phyloP scores from a whole-genome alignment of 2,113 vertebrate genomes.

The Climacteris rufus region DNA sequence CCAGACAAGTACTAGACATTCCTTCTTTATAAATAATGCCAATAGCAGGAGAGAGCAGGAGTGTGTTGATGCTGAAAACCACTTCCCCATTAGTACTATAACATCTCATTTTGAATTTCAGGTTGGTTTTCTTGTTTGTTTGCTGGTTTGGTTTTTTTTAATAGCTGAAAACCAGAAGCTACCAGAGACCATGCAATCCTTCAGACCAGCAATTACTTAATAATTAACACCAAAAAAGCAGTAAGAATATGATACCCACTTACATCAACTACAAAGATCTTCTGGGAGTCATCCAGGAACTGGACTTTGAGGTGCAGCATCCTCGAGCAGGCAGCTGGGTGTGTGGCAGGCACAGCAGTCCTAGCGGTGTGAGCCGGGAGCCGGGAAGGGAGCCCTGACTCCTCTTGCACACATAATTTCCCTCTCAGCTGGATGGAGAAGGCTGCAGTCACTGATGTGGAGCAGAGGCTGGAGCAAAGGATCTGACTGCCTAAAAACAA shows the following conservation, averaged over 20 bases:
- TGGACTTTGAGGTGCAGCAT: slow-evolving; percentile 83
- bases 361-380: slow-evolving; percentile 7
- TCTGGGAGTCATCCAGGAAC: slow-evolving; percentile 83
- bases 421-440: slow-evolving; percentile 57
- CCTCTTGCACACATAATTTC: slow-evolving; percentile 39
- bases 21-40: neutral
- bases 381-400: slow-evolving; percentile 7
- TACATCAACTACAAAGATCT: slow-evolving; percentile 84
- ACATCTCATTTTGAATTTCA: neutral
- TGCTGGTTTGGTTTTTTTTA: neutral
- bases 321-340: slow-evolving; percentile 30
- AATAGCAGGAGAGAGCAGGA: neutral
- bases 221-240: neutral
- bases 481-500: neutral
- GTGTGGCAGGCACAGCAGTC: neutral
- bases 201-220: slow-evolving; percentile 1
- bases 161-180: neutral
- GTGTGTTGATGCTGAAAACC: neutral
- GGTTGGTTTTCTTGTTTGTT: neutral
- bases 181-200: neutral
- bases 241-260: slow-evolving; percentile 62
- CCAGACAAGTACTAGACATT: neutral
- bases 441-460: neutral
- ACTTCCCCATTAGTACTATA: neutral
- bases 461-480: neutral